Evolutionary conservation across 1,140 invertebrate species (phyloP).

Genomic region (Zaprionus gabonicus): DNA sequence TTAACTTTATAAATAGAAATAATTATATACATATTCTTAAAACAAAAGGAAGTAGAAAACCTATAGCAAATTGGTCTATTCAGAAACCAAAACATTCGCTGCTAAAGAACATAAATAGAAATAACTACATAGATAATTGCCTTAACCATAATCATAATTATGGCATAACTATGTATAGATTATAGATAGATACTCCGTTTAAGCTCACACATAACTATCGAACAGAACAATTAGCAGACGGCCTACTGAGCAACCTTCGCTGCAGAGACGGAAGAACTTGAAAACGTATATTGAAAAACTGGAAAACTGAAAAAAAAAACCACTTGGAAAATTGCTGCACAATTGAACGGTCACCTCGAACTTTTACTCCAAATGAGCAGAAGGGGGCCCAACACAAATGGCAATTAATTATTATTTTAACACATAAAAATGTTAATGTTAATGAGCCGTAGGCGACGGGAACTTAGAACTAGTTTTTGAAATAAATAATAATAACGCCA

Average conservation of each 20-base stretch:
- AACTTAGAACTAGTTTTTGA: constrained; percentile 43
- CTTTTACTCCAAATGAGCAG: constrained; percentile 43
- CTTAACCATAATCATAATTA: not conserved
- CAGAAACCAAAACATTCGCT: not conserved
- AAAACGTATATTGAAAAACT: constrained; percentile 26
- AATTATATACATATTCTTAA: not conserved
- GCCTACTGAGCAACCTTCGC: constrained; percentile 44
- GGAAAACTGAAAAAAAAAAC: not conserved
- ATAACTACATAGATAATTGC: constrained; percentile 8
- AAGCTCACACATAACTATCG: constrained; percentile 24
- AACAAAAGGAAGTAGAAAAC: not conserved
- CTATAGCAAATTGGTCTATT: not conserved
- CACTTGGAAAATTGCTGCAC: constrained; percentile 9
- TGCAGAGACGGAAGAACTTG: constrained; percentile 59
- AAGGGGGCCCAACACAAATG: constrained; percentile 12
- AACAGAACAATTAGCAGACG: constrained; percentile 60
- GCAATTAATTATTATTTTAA: constrained; percentile 70
- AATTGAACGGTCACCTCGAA: constrained; percentile 8
- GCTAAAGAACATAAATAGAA: not conserved
- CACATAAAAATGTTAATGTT: constrained; percentile 46
- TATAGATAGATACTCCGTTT: constrained; percentile 2
- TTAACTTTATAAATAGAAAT: not conserved
- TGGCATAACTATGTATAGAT: constrained; percentile 1
- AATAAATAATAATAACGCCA: constrained; percentile 45
- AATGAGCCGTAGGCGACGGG: constrained; percentile 15